A percentile compares a stretch with the other conserved stretches of the same genome.
Evolutionary conservation across 2,113 vertebrate species (phyloP).

Genomic region (Pygoscelis antarcticus): DNA sequence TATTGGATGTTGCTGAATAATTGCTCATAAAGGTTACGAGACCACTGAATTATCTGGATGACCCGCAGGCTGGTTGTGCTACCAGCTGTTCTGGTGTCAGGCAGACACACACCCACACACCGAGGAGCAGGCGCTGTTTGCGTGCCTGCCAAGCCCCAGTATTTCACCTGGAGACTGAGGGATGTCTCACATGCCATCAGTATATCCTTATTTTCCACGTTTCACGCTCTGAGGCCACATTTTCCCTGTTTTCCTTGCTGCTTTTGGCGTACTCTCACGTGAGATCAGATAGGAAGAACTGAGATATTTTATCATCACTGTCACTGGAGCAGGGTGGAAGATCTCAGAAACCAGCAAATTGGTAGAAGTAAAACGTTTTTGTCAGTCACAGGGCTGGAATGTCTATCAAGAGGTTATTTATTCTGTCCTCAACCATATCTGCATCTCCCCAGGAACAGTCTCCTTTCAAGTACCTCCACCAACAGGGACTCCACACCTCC

Average conservation of each 20-base stretch:
- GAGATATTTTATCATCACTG: not conserved
- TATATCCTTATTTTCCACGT: not conserved
- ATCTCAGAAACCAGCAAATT: not conserved
- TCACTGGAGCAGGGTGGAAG: not conserved
- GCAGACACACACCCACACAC: not conserved
- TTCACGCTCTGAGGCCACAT: not conserved
- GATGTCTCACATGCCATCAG: not conserved
- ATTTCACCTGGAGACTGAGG: not conserved
- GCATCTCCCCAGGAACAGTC: not conserved
- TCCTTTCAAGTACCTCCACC: not conserved
- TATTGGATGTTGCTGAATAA: not conserved
- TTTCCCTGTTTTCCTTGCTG: not conserved
- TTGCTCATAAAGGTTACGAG: not conserved
- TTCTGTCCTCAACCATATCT: not conserved
- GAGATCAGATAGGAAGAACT: not conserved
- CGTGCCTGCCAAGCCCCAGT: not conserved
- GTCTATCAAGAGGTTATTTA: not conserved
- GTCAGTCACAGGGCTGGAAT: not conserved
- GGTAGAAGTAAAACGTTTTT: not conserved
- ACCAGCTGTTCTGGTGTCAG: not conserved
- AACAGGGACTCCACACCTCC: not conserved
- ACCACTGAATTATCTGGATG: not conserved
- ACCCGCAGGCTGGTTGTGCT: not conserved
- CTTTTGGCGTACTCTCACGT: not conserved
- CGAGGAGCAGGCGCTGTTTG: not conserved